Conservation (phyloP, 2,888 invertebrate genomes). For the Eupsilia transversa region DNA sequence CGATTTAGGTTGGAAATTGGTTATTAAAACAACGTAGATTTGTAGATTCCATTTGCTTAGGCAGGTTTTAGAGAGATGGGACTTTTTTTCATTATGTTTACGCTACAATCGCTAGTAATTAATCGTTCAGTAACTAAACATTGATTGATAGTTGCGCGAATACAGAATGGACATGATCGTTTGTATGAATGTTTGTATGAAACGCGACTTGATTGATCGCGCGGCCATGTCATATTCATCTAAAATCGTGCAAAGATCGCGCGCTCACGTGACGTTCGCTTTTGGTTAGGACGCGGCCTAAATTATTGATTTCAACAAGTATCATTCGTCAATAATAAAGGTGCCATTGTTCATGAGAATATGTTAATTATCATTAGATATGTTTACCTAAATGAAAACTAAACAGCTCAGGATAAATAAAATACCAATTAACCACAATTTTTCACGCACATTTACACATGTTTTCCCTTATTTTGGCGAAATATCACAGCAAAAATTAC, state of each 20-base stretch:
- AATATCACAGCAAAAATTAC: slow-evolving; percentile 5
- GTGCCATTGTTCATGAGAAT: not conserved
- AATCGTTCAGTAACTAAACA: not conserved
- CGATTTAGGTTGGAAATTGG: not conserved
- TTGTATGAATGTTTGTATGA: not conserved
- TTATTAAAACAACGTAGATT: not conserved
- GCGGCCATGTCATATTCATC: not conserved
- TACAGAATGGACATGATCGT: not conserved
- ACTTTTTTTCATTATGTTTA: not conserved
- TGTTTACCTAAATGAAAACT: not conserved
- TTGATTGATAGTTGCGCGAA: not conserved
- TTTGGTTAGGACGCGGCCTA: not conserved
- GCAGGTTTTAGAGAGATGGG: not conserved
- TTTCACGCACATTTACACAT: not conserved
- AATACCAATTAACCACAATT: not conserved
- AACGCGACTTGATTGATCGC: not conserved
- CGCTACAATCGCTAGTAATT: not conserved
- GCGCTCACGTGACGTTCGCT: not conserved
- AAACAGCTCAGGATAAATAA: not conserved
- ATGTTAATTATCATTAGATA: not conserved
- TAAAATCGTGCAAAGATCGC: not conserved
- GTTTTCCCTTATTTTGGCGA: not conserved
- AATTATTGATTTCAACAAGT: not conserved
- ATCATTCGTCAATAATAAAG: not conserved
- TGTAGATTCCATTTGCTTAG: not conserved